A percentile compares a stretch with the other conserved stretches of the same genome.
Conservation (phyloP, 2,113 vertebrate genomes). For the Triplophysa siluroides region DNA sequence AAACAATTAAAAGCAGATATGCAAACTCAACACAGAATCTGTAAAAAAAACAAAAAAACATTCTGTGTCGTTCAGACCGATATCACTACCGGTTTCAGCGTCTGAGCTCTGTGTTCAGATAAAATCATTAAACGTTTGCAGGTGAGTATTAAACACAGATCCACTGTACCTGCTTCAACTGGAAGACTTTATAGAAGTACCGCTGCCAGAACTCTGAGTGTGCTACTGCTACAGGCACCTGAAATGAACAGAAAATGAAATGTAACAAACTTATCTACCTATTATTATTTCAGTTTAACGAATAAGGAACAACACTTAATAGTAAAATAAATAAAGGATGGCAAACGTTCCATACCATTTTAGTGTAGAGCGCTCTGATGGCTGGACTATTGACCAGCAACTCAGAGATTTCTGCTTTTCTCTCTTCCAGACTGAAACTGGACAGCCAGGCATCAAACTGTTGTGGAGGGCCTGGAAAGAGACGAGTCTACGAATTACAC, state of each 20-base stretch:
- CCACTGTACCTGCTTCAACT: constrained; percentile 87
- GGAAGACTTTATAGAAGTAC: constrained; percentile 96
- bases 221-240: constrained; percentile 94
- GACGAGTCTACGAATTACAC: not conserved
- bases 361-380: constrained; percentile 92
- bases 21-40: not conserved
- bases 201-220: constrained; percentile 96
- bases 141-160: not conserved
- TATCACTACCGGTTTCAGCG: not conserved
- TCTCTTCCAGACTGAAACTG: constrained; percentile 86
- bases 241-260: constrained; percentile 19
- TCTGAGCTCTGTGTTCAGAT: not conserved
- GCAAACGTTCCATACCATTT: constrained; percentile 80
- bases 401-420: constrained; percentile 89
- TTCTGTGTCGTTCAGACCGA: not conserved
- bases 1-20: not conserved
- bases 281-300: too few relatives aligned
- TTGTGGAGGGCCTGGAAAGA: constrained; percentile 81
- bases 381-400: constrained; percentile 90
- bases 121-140: not conserved
- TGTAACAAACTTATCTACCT: too few relatives aligned
- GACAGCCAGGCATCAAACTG: constrained; percentile 88
- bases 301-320: not conserved
- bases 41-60: not conserved
- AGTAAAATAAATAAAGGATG: not conserved